phyloP scores from a whole-genome alignment of 2,113 vertebrate genomes.

The Salvator merianae region DNA sequence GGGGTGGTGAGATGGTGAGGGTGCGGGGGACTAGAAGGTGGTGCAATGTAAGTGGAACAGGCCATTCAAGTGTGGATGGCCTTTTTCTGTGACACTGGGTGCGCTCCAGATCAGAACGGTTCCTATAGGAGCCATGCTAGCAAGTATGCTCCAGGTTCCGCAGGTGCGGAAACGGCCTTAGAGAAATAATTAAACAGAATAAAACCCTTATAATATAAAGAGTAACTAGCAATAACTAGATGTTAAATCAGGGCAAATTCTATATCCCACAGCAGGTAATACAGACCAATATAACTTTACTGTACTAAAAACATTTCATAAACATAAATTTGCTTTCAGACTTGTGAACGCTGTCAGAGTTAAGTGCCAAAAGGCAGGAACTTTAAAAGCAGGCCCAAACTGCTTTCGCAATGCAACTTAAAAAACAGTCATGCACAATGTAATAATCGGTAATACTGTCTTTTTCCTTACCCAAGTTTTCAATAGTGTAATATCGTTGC shows the following conservation, averaged over 20 bases:
- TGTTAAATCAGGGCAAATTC: not conserved
- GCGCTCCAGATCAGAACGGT: too few relatives aligned
- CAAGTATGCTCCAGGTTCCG: too few relatives aligned
- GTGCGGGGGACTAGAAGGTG: too few relatives aligned
- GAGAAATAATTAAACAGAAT: not conserved
- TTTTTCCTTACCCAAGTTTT: constrained; percentile 87
- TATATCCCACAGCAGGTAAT: not conserved
- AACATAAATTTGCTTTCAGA: not conserved
- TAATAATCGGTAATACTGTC: accelerated
- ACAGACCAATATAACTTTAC: not conserved
- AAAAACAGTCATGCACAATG: not conserved
- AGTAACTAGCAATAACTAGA: not conserved
- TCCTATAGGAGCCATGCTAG: too few relatives aligned
- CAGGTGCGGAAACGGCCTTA: not conserved
- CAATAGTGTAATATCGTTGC: constrained; percentile 97
- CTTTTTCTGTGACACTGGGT: too few relatives aligned
- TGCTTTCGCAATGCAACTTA: not conserved
- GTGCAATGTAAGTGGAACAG: too few relatives aligned
- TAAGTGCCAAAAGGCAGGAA: not conserved
- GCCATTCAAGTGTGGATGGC: too few relatives aligned
- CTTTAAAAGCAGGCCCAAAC: not conserved
- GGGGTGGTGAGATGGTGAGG: too few relatives aligned
- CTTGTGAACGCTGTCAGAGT: too few relatives aligned
- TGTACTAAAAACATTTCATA: not conserved
- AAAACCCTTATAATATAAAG: too few relatives aligned